Percentiles rank a stretch among this genome's conserved stretches.
phyloP scores from a whole-genome alignment of 2,113 vertebrate genomes.

The Xiphophorus hellerii region DNA sequence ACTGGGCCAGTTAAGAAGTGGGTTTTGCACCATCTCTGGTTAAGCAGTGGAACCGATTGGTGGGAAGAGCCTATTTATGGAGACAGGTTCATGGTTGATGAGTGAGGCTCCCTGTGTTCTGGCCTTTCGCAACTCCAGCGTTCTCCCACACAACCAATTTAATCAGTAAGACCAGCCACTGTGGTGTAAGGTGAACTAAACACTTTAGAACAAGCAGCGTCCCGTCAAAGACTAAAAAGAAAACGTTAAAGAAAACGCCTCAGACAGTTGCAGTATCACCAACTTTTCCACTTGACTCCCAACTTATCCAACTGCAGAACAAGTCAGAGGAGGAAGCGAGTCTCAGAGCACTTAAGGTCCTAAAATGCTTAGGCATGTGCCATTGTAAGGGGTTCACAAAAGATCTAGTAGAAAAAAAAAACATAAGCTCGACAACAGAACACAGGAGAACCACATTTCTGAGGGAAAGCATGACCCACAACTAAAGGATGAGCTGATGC shows the following conservation, averaged over 20 bases:
- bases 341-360: conserved; percentile 72
- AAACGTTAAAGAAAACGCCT: background rate
- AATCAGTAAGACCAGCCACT: background rate
- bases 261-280: conserved; percentile 15
- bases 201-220: conserved; percentile 21
- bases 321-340: conserved; percentile 36
- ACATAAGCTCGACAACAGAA: conserved; percentile 47
- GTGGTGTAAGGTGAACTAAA: conserved; percentile 53
- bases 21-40: too few species aligned
- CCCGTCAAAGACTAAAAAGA: background rate
- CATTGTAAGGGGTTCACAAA: conserved; percentile 32
- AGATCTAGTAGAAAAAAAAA: conserved; percentile 15
- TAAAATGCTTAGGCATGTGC: conserved; percentile 53
- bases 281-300: conserved; percentile 17
- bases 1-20: background rate
- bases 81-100: conserved; percentile 19
- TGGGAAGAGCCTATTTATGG: background rate
- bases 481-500: conserved; percentile 41
- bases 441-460: conserved; percentile 48
- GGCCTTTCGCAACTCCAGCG: conserved; percentile 39
- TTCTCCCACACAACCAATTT: conserved; percentile 8
- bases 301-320: conserved; percentile 48
- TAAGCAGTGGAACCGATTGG: background rate
- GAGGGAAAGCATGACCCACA: conserved; percentile 46
- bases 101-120: conserved; percentile 58